A percentile compares a stretch with the other conserved stretches of the same genome.
Evolutionary conservation across 2,888 invertebrate species (phyloP).

Genomic region (Ametastegia equiseti): DNA sequence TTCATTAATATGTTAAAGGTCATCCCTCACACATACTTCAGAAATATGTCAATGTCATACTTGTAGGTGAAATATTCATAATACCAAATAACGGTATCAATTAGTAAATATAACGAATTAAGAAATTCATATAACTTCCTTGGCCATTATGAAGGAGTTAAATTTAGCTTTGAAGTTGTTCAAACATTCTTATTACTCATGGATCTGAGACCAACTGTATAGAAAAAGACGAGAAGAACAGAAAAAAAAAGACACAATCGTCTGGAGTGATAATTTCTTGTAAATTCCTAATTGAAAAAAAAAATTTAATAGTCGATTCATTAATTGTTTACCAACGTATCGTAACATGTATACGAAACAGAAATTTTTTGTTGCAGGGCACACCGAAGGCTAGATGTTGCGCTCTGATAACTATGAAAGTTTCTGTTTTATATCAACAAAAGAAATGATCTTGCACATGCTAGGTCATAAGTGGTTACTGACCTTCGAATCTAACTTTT

Average conservation of each 20-base stretch:
- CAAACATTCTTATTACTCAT: not conserved
- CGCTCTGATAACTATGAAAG: conserved; percentile 55
- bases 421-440: conserved; percentile 56
- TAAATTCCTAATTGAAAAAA: not conserved
- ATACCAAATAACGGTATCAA: not conserved
- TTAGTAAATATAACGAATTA: not conserved
- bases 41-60: not conserved
- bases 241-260: not conserved
- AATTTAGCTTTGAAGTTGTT: not conserved
- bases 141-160: not conserved
- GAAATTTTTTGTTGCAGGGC: conserved; percentile 28
- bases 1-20: not conserved
- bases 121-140: no score
- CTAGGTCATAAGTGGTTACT: conserved; percentile 13
- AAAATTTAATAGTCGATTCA: not conserved
- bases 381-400: conserved; percentile 52
- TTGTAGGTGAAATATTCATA: not conserved
- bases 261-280: not conserved
- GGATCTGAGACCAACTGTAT: not conserved
- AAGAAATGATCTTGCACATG: conserved; percentile 31
- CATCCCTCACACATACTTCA: not conserved
- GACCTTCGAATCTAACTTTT: conserved; percentile 29
- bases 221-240: not conserved
- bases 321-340: not conserved
- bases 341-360: not conserved